Conservation (phyloP, 2,113 vertebrate species). For the Chionomys nivalis region DNA sequence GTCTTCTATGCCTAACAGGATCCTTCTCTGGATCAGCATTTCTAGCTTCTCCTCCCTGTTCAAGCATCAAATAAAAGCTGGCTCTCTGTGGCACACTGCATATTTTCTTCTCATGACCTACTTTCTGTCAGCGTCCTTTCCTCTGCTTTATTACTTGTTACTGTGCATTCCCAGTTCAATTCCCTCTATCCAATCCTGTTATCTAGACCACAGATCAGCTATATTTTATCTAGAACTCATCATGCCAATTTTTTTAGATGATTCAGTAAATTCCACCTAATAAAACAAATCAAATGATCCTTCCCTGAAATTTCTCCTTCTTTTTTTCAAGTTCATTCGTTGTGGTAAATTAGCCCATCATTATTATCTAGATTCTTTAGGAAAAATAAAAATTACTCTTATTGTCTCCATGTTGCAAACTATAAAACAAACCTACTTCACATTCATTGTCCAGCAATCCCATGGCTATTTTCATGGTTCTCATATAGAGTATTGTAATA, state of each 20-base stretch:
- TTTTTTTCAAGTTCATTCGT: background rate
- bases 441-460: background rate
- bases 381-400: background rate
- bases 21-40: background rate
- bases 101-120: background rate
- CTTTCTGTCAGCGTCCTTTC: background rate
- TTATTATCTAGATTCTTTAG: background rate
- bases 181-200: background rate
- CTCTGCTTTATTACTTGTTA: background rate
- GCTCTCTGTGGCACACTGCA: background rate
- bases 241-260: background rate
- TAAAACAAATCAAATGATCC: rapidly evolving
- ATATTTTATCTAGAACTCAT: background rate
- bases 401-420: background rate
- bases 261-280: background rate
- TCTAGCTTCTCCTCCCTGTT: background rate
- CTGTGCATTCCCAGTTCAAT: background rate
- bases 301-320: background rate
- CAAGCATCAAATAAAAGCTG: background rate
- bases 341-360: background rate
- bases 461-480: background rate
- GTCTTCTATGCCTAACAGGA: background rate
- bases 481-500: background rate
- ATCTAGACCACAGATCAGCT: background rate
- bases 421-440: background rate